phyloP scores from a whole-genome alignment of 1,140 invertebrate species.

The Drosophila pectinifera region DNA sequence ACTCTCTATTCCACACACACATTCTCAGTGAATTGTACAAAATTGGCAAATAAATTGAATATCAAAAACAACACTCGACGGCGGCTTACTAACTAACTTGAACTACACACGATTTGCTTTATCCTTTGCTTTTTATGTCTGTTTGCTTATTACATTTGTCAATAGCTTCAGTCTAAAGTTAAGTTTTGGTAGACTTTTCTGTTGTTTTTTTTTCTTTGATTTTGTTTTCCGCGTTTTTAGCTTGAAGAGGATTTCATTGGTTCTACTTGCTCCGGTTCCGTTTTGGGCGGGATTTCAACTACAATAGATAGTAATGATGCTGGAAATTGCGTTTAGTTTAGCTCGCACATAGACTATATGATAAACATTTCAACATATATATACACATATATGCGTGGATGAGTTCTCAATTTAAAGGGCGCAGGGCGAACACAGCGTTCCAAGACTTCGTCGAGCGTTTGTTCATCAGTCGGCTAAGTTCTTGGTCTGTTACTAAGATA shows the following conservation, averaged over 20 bases:
- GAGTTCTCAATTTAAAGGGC: conserved; percentile 40
- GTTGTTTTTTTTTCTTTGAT: conserved; percentile 23
- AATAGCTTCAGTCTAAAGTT: conserved; percentile 76
- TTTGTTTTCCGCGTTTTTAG: conserved; percentile 18
- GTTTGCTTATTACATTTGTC: conserved; percentile 44
- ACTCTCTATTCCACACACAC: conserved; percentile 28
- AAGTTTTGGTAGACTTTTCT: conserved; percentile 56
- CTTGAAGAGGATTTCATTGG: conserved; percentile 52
- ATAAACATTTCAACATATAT: conserved; percentile 63
- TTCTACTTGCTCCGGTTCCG: conserved; percentile 34
- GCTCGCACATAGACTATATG: conserved; percentile 71
- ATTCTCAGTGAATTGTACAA: conserved; percentile 21
- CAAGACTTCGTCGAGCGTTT: not conserved
- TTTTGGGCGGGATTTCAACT: conserved; percentile 42
- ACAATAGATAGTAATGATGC: conserved; percentile 23
- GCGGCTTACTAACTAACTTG: conserved; percentile 62
- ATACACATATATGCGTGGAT: conserved; percentile 48
- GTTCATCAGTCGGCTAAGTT: conserved; percentile 4
- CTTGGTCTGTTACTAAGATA: not conserved
- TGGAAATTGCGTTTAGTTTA: conserved; percentile 22
- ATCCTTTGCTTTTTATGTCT: conserved; percentile 24
- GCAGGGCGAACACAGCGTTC: not conserved
- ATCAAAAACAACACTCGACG: conserved; percentile 37
- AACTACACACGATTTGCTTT: conserved; percentile 52
- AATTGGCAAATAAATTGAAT: conserved; percentile 46